These are phyloP conservation scores for Itoplectis maculator DNA, from an alignment of 2,888 invertebrate species.

Conservation along the genomic window DNA sequence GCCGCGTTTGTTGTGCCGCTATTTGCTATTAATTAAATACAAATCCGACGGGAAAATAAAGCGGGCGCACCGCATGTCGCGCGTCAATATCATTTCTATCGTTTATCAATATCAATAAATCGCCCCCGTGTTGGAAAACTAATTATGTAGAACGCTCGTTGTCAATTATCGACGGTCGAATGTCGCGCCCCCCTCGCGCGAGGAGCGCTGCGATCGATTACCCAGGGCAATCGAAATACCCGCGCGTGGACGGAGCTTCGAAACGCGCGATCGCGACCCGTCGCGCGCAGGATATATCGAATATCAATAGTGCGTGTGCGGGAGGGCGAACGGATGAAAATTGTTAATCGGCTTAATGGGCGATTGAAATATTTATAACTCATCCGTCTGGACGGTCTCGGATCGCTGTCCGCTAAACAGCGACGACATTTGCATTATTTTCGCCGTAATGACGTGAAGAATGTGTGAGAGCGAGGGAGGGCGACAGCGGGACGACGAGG, in stretches of 20 bases:
- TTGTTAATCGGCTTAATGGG: not conserved
- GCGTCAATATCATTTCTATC: not conserved
- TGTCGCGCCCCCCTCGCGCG: too few relatives aligned
- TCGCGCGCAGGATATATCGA: not conserved
- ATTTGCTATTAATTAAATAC: not conserved
- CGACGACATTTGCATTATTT: not conserved
- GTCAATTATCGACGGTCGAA: not conserved
- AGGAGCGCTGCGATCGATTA: too few relatives aligned
- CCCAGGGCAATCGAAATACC: not conserved
- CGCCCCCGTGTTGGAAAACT: not conserved
- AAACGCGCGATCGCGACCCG: too few relatives aligned
- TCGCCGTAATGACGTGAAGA: not conserved
- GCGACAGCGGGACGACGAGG: not conserved
- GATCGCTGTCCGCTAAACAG: not conserved
- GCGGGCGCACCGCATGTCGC: too few relatives aligned
- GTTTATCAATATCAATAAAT: not conserved
- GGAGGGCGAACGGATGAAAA: not conserved
- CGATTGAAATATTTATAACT: not conserved
- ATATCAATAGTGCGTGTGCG: not conserved
- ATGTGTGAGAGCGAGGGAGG: not conserved
- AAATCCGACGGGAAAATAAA: not conserved
- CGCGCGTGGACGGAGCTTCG: too few relatives aligned
- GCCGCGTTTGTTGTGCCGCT: not conserved
- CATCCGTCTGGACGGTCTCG: too few relatives aligned
- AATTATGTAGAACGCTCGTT: not conserved